Evolutionary conservation across 2,888 invertebrate genomes (phyloP).

Genomic region (Oligia fasciuncula): DNA sequence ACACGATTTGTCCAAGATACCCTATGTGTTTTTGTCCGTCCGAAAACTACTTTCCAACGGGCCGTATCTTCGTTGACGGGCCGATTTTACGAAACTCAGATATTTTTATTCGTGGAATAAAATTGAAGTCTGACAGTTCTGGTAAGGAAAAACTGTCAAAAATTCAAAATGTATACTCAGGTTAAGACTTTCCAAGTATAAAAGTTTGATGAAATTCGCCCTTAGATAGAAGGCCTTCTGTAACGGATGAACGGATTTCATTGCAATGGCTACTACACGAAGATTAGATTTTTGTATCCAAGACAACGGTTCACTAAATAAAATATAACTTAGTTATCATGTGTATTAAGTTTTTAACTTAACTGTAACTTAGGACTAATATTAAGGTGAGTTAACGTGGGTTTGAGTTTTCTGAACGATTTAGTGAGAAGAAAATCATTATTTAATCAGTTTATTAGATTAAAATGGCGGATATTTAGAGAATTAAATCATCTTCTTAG

Average conservation of each 20-base stretch:
- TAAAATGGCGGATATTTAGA: too few species aligned
- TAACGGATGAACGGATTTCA: background rate
- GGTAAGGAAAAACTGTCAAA: too few species aligned
- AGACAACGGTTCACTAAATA: constrained; percentile 15
- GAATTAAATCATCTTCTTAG: too few species aligned
- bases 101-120: background rate
- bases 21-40: too few species aligned
- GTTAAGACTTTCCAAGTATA: too few species aligned
- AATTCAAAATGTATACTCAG: too few species aligned
- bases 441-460: background rate
- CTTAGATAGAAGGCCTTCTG: too few species aligned
- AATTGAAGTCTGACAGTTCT: background rate
- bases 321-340: constrained; percentile 15
- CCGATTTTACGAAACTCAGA: background rate
- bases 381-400: constrained; percentile 22
- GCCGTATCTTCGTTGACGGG: too few species aligned
- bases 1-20: too few species aligned
- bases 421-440: background rate
- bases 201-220: too few species aligned
- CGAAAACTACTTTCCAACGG: background rate
- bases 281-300: background rate
- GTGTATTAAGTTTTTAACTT: constrained; percentile 37
- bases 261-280: background rate
- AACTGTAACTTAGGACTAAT: constrained; percentile 44
- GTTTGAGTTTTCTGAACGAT: constrained; percentile 29